Evolutionary conservation across 2,797 vertebrate genomes (phyloP).

Genomic region (Nyctalus aviator): DNA sequence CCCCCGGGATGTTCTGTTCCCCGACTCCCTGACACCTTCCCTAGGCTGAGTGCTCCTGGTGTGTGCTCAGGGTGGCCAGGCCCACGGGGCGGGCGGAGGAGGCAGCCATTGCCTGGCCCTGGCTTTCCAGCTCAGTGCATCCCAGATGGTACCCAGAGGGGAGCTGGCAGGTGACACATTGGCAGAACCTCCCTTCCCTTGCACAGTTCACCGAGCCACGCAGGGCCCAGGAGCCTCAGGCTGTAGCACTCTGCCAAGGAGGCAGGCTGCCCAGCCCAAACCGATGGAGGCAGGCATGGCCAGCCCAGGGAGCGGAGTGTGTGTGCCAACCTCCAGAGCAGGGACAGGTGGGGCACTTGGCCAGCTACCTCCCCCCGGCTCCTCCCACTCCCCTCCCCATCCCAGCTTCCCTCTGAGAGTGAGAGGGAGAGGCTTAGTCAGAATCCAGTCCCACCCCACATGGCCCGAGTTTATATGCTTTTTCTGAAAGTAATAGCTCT

Average conservation of each 20-base stretch:
- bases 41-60: not conserved
- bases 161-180: constrained; percentile 84
- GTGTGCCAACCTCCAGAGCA: not conserved
- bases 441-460: not conserved
- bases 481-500: not conserved
- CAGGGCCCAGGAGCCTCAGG: constrained; percentile 83
- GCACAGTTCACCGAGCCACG: constrained; percentile 84
- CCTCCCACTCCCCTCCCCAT: fast-evolving
- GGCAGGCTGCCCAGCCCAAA: constrained; percentile 51
- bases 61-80: not conserved
- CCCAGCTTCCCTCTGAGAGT: not conserved
- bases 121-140: constrained; percentile 44
- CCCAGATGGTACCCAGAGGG: constrained; percentile 87
- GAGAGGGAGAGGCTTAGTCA: not conserved
- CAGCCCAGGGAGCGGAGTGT: not conserved
- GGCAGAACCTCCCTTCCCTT: constrained; percentile 84
- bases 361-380: not conserved
- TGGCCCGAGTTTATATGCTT: not conserved
- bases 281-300: not conserved
- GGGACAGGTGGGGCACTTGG: not conserved
- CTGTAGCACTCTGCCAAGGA: constrained; percentile 79
- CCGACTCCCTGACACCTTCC: not conserved
- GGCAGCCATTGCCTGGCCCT: constrained; percentile 22
- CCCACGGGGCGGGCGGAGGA: fast-evolving
- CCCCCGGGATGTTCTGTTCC: not conserved